Percentiles rank a stretch among this genome's conserved stretches.
These are phyloP conservation scores for Hystrix brachyura DNA, from an alignment of 2,113 vertebrate genomes.

Conservation along the genomic window DNA sequence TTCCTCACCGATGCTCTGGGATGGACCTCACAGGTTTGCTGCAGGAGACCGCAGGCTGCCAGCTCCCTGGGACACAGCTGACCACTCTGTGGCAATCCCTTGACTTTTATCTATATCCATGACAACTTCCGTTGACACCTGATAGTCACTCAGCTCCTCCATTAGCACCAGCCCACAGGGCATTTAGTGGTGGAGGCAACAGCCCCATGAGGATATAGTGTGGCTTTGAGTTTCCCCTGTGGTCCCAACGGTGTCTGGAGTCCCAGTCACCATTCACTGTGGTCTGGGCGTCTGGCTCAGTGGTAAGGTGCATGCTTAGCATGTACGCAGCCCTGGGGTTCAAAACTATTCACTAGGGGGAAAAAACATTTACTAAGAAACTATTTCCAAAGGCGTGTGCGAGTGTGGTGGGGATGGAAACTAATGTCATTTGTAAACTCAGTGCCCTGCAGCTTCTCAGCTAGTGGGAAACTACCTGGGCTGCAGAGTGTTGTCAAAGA, in stretches of 20 bases:
- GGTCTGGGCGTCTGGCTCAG: background rate
- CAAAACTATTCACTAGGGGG: background rate
- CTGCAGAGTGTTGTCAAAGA: background rate
- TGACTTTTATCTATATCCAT: slow-evolving; percentile 15
- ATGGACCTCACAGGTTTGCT: background rate
- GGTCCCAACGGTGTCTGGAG: background rate
- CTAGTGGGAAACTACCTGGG: background rate
- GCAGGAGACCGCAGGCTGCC: background rate
- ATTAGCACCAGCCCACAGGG: background rate
- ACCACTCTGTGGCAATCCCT: background rate
- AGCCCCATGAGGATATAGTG: background rate
- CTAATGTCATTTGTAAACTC: background rate
- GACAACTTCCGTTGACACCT: slow-evolving; percentile 28
- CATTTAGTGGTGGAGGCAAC: background rate
- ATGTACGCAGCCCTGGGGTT: too few relatives aligned
- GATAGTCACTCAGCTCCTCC: background rate
- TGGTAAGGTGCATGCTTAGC: background rate
- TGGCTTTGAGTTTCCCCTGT: background rate
- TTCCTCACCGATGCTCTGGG: background rate
- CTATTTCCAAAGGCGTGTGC: background rate
- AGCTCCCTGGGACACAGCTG: background rate
- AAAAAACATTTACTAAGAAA: background rate
- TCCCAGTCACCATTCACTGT: background rate
- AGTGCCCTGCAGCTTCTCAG: background rate
- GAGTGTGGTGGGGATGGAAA: background rate